Evolutionary conservation across 2,888 invertebrate genomes (phyloP).

Genomic region (Helicoverpa assulta): DNA sequence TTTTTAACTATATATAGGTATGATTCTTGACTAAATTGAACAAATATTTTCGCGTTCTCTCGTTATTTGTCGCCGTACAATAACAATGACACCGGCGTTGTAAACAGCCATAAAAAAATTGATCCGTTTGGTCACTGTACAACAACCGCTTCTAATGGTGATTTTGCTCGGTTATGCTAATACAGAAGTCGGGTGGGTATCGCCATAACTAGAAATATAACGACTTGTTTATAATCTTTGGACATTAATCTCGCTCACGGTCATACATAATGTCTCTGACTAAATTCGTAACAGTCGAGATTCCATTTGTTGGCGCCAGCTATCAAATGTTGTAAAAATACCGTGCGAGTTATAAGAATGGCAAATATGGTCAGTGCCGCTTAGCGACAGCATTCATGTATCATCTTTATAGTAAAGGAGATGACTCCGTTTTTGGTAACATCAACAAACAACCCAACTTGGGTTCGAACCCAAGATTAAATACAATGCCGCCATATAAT

Average conservation of each 20-base stretch:
- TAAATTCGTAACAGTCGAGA: slow-evolving; percentile 67
- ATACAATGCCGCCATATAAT: slow-evolving; percentile 1
- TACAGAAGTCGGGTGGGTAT: slow-evolving; percentile 59
- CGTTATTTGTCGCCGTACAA: slow-evolving; percentile 40
- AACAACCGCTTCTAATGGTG: slow-evolving; percentile 36
- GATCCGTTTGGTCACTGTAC: slow-evolving; percentile 28
- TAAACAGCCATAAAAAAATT: slow-evolving; percentile 46
- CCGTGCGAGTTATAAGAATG: slow-evolving; percentile 17
- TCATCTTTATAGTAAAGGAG: slow-evolving; percentile 38
- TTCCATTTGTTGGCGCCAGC: slow-evolving; percentile 72
- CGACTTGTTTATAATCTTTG: slow-evolving; percentile 73
- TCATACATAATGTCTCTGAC: slow-evolving; percentile 64
- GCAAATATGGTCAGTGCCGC: slow-evolving; percentile 22
- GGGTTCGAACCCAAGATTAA: neutral
- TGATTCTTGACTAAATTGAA: slow-evolving; percentile 19
- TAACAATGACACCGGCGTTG: slow-evolving; percentile 39
- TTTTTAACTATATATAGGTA: slow-evolving; percentile 35
- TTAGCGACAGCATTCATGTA: slow-evolving; percentile 32
- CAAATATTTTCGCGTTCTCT: slow-evolving; percentile 22
- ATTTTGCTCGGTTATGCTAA: slow-evolving; percentile 66
- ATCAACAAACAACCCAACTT: slow-evolving; percentile 3
- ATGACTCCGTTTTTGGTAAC: slow-evolving; percentile 22
- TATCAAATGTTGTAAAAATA: slow-evolving; percentile 44
- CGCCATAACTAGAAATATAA: slow-evolving; percentile 66
- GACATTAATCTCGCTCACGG: slow-evolving; percentile 60